Percentiles rank a stretch among this genome's conserved stretches.
Conservation (phyloP, 2,113 vertebrate genomes). For the Galeopterus variegatus region DNA sequence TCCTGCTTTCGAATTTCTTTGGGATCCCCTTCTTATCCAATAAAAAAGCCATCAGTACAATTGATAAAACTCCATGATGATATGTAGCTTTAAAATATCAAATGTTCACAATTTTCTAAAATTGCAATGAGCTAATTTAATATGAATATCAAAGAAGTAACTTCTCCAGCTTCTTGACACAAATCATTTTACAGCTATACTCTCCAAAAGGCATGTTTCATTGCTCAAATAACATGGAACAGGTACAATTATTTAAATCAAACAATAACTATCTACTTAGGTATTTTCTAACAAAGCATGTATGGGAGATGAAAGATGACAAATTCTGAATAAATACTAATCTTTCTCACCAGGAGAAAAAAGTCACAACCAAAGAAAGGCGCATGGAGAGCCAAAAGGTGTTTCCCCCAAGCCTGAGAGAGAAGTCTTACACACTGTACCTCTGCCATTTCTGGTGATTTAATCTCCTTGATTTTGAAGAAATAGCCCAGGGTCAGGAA, state of each 20-base stretch:
- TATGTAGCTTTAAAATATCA: neutral
- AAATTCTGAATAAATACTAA: neutral
- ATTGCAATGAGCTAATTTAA: neutral
- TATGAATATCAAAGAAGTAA: neutral
- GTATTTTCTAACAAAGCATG: neutral
- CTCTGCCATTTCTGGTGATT: slow-evolving; percentile 97
- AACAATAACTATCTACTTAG: neutral
- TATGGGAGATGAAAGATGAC: neutral
- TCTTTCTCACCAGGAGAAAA: neutral
- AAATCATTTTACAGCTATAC: neutral
- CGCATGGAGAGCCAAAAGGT: neutral
- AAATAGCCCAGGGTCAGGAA: slow-evolving; percentile 99
- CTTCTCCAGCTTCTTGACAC: neutral
- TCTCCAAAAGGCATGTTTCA: neutral
- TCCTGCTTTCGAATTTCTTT: slow-evolving; percentile 23
- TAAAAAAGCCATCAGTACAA: neutral
- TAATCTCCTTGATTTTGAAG: slow-evolving; percentile 99
- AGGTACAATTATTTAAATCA: slow-evolving; percentile 2
- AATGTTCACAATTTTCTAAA: neutral
- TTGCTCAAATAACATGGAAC: neutral
- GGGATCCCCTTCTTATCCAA: neutral
- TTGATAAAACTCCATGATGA: neutral
- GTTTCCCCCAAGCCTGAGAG: neutral
- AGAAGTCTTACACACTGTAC: slow-evolving; percentile 84
- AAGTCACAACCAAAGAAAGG: neutral